Evolutionary conservation across 2,797 vertebrate genomes (phyloP).

Genomic region (Hydrocynus forskahlii): DNA sequence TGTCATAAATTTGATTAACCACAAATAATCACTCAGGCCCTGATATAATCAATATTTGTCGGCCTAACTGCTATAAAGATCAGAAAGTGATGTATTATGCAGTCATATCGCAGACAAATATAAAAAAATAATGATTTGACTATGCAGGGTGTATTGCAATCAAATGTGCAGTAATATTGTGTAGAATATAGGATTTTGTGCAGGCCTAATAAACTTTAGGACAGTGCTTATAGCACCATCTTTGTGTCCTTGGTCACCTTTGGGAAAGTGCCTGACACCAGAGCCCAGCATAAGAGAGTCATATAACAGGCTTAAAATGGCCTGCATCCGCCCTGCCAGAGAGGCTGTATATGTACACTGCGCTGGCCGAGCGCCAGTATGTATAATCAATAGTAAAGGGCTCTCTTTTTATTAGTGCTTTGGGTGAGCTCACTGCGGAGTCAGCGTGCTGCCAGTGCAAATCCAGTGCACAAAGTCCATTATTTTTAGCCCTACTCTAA

Average conservation of each 20-base stretch:
- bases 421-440: constrained; percentile 75
- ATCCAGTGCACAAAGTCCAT: constrained; percentile 62
- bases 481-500: constrained; percentile 59
- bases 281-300: constrained; percentile 38
- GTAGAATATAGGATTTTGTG: background rate
- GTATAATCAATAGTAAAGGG: constrained; percentile 71
- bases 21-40: too few species aligned
- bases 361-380: constrained; percentile 70
- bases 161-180: background rate
- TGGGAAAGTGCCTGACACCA: background rate
- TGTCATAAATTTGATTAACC: too few species aligned
- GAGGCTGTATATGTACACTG: constrained; percentile 72
- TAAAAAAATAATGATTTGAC: background rate
- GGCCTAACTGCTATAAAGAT: background rate
- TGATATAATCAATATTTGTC: too few species aligned
- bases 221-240: background rate
- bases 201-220: background rate
- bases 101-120: background rate
- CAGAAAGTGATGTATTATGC: background rate
- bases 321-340: constrained; percentile 64
- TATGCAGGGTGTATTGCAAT: background rate
- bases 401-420: constrained; percentile 80
- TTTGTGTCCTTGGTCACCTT: constrained; percentile 22
- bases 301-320: constrained; percentile 68
- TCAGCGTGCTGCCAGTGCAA: constrained; percentile 67